Base-by-base conservation (phyloP, 1,140 invertebrate genomes). In the Caenorhabditis brenneri region DNA sequence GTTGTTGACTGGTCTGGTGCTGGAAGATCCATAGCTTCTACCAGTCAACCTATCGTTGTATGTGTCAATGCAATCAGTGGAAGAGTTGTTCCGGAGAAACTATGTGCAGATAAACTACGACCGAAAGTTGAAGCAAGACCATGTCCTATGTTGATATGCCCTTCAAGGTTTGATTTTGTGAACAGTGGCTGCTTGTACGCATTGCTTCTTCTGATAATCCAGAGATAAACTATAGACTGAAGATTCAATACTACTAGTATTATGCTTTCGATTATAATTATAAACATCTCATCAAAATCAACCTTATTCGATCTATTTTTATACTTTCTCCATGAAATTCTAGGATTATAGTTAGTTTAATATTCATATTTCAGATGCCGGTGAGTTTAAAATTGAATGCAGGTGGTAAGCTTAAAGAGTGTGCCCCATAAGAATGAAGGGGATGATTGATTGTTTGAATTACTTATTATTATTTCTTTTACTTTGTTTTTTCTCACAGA, bases 321-420 rank as follows among this genome's bases (percentile, higher is more conserved):
- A n/a, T n/a, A n/a, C n/a, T n/a, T n/a, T n/a, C n/a, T n/a, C n/a
- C n/a, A n/a, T n/a, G n/a, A n/a, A n/a, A n/a, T n/a, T n/a, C n/a
- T n/a, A n/a, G n/a, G n/a, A n/a, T n/a, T n/a, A n/a, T n/a, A n/a
- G n/a, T n/a, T n/a, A n/a, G n/a, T 22, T 55, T 2, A 29, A 19
- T n/a, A 29, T 24, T n/a, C n/a, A n/a, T n/a, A n/a, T 80, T 84
- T 84, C 79, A 80, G 79, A 81, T 82, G 86, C 93, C 60, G 89
- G 91, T 81, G 93, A 93, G 84, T 91, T 93, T 60, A 92, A 91
- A 93, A 80, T 88, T 93, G 92, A 9, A 92, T 91, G 4, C 88
- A 93, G 80, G 92, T 92, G 65, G 65, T 74, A 74, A 74, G 65
- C 65, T 74, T 22, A 42, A 74, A 42, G n/a, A 12, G 92, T 93